phyloP scores from a whole-genome alignment of 1,140 invertebrate genomes.

The Eurosta solidaginis region DNA sequence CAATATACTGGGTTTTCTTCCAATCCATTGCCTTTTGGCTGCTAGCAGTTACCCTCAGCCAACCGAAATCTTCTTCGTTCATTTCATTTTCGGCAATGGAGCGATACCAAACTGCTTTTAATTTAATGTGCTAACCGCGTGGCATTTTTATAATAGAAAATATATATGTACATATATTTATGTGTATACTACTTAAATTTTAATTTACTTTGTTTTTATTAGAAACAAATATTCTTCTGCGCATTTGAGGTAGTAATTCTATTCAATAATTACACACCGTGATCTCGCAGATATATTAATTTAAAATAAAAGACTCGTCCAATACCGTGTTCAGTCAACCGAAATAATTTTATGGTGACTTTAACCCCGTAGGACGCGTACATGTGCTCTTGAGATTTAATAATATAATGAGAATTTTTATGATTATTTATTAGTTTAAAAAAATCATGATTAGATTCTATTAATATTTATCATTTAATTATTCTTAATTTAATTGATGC shows the following conservation, averaged over 20 bases:
- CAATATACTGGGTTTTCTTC: no score
- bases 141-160: neutral
- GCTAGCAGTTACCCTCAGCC: neutral
- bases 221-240: constrained; percentile 43
- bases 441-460: no score
- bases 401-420: no score
- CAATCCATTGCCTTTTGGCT: no score
- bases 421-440: no score
- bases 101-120: neutral
- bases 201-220: neutral
- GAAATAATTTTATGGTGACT: constrained; percentile 49
- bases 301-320: constrained; percentile 46
- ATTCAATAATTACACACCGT: constrained; percentile 56
- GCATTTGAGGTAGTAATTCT: constrained; percentile 58
- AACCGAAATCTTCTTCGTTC: neutral
- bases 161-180: neutral
- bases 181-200: neutral
- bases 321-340: constrained; percentile 60
- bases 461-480: no score
- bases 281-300: constrained; percentile 58
- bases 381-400: constrained; percentile 34
- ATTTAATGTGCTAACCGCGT: neutral
- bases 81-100: constrained; percentile 2
- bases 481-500: no score
- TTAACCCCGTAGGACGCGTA: constrained; percentile 59